Percentiles rank a stretch among this genome's conserved stretches.
Conservation (phyloP, 2,888 invertebrate species). For the Leptogaster cylindrica region DNA sequence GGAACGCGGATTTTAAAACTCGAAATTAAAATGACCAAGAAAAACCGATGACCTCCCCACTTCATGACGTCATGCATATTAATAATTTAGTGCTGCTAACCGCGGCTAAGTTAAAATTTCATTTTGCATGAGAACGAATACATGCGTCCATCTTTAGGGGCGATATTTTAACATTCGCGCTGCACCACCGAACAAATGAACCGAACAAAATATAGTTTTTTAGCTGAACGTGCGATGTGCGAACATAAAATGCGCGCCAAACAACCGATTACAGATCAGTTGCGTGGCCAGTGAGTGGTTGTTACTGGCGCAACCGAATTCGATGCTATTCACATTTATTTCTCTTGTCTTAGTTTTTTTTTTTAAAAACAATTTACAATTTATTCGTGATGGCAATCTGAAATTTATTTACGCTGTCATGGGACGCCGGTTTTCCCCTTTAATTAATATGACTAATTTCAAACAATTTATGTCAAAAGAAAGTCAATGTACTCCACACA, state of each 20-base stretch:
- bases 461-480: no score
- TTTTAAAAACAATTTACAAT: no score
- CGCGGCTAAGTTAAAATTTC: conserved; percentile 8
- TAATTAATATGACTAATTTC: no score
- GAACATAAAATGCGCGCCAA: conserved; percentile 38
- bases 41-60: conserved; percentile 41
- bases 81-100: conserved; percentile 14
- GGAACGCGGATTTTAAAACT: conserved; percentile 39
- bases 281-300: conserved; percentile 1
- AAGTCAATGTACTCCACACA: no score
- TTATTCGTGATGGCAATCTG: no score
- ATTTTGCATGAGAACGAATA: conserved; percentile 18
- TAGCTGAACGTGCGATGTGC: conserved; percentile 21
- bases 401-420: no score
- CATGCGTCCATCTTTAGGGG: conserved; percentile 7
- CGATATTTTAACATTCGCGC: conserved; percentile 34
- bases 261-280: conserved; percentile 19
- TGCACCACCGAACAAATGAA: conserved; percentile 29
- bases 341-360: no score
- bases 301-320: background rate
- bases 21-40: conserved; percentile 40
- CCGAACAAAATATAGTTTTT: conserved; percentile 18
- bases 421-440: no score
- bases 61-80: conserved; percentile 41
- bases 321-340: background rate